Conservation (phyloP, 2,113 vertebrate species). For the Elephantulus edwardii region DNA sequence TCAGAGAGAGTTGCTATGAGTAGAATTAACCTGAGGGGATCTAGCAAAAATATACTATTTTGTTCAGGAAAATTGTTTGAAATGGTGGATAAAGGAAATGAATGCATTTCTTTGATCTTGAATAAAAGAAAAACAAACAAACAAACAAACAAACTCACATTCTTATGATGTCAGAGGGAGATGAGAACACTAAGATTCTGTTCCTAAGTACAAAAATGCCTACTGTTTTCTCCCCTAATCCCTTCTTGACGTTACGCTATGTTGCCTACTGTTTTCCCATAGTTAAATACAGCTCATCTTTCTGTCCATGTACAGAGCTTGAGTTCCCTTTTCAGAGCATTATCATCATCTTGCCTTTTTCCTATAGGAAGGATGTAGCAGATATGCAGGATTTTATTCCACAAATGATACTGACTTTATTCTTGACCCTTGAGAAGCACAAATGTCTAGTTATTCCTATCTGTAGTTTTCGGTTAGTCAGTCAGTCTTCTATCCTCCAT, state of each 20-base stretch:
- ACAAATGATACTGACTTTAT: slow-evolving; percentile 28
- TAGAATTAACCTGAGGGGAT: neutral
- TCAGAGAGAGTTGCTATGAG: neutral
- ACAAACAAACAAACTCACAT: neutral
- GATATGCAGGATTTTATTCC: slow-evolving; percentile 29
- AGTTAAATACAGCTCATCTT: neutral
- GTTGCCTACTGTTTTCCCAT: neutral
- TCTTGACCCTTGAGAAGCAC: neutral
- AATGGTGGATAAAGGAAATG: neutral
- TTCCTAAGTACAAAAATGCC: neutral
- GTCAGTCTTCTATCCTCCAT: neutral
- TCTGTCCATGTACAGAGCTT: neutral
- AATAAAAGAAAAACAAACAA: neutral
- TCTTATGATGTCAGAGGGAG: neutral
- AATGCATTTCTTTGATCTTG: neutral
- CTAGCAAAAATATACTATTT: neutral
- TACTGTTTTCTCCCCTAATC: neutral
- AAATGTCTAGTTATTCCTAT: neutral
- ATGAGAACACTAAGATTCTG: neutral
- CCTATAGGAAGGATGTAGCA: neutral
- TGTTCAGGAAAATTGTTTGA: neutral
- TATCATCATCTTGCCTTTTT: neutral
- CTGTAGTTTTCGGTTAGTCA: slow-evolving; percentile 6
- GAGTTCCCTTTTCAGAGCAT: neutral
- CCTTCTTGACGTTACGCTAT: neutral